Conservation (phyloP, 2,888 invertebrate species). For the Acronicta leporina region DNA sequence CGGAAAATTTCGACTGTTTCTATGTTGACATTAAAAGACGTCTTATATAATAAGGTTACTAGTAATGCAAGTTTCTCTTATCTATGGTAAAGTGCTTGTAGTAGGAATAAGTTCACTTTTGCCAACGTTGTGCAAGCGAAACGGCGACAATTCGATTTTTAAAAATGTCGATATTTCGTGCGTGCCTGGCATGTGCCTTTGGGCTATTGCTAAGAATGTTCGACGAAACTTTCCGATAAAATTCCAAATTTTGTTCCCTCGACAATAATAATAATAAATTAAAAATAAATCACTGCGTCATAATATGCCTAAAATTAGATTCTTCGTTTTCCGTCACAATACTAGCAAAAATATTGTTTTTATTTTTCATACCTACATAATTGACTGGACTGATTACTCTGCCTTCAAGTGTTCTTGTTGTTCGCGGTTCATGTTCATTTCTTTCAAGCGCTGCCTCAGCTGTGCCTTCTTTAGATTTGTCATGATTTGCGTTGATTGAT, state of each 20-base stretch:
- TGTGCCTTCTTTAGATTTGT: constrained; percentile 95
- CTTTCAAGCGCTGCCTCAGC: constrained; percentile 91
- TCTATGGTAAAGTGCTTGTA: too few relatives aligned
- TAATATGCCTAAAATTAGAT: constrained; percentile 48
- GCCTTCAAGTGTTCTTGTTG: constrained; percentile 74
- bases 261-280: constrained; percentile 40
- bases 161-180: too few relatives aligned
- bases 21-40: not conserved
- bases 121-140: too few relatives aligned
- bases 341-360: constrained; percentile 64
- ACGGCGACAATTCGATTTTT: too few relatives aligned
- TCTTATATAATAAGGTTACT: too few relatives aligned
- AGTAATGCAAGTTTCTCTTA: too few relatives aligned
- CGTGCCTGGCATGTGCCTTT: too few relatives aligned
- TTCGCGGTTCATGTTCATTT: constrained; percentile 82
- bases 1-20: not conserved
- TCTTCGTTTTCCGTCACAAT: constrained; percentile 57
- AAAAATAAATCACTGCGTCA: constrained; percentile 56
- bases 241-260: not conserved
- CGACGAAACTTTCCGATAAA: not conserved
- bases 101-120: too few relatives aligned
- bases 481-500: constrained; percentile 96
- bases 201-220: too few relatives aligned
- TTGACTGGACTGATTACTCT: constrained; percentile 70
- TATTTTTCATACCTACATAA: constrained; percentile 60